Conservation (phyloP, 2,113 vertebrate genomes). For the Chroicocephalus ridibundus region DNA sequence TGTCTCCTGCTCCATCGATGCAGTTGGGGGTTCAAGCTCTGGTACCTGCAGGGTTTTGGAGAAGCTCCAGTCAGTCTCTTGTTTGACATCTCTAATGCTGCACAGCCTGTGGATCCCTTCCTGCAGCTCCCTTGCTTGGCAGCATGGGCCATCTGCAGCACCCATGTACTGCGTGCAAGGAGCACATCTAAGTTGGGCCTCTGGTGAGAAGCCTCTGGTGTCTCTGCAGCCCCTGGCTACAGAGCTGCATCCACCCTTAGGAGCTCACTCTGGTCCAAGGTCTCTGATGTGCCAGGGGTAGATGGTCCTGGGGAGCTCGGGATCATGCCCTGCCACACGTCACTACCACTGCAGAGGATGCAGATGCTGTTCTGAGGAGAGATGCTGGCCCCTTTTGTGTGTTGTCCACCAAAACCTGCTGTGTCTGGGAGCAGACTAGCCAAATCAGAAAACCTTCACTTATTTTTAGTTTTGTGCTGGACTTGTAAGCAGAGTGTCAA, state of each 20-base stretch:
- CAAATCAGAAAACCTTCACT: neutral
- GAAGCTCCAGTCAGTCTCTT: neutral
- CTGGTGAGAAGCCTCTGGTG: neutral
- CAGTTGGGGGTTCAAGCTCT: neutral
- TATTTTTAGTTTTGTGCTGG: neutral
- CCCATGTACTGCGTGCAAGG: rapidly evolving
- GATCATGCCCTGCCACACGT: rapidly evolving
- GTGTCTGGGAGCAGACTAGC: neutral
- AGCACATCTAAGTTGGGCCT: rapidly evolving
- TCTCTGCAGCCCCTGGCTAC: rapidly evolving
- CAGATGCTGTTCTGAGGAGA: neutral
- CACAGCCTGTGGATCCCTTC: neutral
- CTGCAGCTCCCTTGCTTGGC: neutral
- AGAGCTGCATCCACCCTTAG: neutral
- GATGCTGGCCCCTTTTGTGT: neutral
- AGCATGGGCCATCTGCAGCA: neutral
- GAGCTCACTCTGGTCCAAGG: neutral
- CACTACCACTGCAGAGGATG: neutral
- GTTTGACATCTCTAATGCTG: neutral
- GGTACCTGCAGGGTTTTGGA: neutral
- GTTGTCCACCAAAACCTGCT: neutral
- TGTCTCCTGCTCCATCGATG: rapidly evolving
- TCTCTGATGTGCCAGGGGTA: neutral
- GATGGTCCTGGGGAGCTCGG: neutral
- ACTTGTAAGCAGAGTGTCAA: neutral